Evolutionary conservation across 1,140 invertebrate genomes (phyloP), one percentile per base, ranked within the genome.

Genomic region (Brachionus paranguensis): DNA sequence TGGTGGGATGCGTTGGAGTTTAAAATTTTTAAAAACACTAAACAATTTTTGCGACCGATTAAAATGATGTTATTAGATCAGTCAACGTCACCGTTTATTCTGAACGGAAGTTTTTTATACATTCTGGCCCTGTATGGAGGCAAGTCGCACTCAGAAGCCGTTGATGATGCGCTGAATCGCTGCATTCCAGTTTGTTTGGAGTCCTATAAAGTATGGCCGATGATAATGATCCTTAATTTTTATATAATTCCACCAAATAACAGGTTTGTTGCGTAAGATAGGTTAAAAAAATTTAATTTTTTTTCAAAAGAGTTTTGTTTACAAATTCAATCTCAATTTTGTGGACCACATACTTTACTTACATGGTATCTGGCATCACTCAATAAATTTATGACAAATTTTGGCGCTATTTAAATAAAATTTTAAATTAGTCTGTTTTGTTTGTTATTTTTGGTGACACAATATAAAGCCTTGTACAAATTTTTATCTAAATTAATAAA

Each of bases 1-100:
- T 78, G 74, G 74, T 78, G 74, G 74, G 43, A 78, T 43, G 29
- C 74, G 2, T 29, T 78, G 17, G 74, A 78, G 24, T 45, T 78
- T 47, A 78, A 47, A 20, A 41, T 78, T 10, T 41, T 78, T 5
- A 78, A 55, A 24, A 78, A 78, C n/a, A 17, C 74, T 8, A 72
- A 72, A 17, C 37, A 41, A 20, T 45, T 37, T 20, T 29, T 78
- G 27, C 29, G 41, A 17, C 74, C 74, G 11, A 29, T 78, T 14
- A 78, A 78, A 78, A 78, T 78, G 74, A 78, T 45, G 41, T 17
- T 78, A 0, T 29, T 78, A 14, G 74, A 78, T 29, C 74, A 78
- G 24, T 14, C 50, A 12, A 45, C 41, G 0, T 41, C 74, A 50
- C 74, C 74, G 14, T 78, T 78, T 47, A 45, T 78, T n/a, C 11